These are phyloP conservation scores for Stenoptilia bipunctidactyla DNA, from an alignment of 2,888 invertebrate genomes.

Conservation along the genomic window DNA sequence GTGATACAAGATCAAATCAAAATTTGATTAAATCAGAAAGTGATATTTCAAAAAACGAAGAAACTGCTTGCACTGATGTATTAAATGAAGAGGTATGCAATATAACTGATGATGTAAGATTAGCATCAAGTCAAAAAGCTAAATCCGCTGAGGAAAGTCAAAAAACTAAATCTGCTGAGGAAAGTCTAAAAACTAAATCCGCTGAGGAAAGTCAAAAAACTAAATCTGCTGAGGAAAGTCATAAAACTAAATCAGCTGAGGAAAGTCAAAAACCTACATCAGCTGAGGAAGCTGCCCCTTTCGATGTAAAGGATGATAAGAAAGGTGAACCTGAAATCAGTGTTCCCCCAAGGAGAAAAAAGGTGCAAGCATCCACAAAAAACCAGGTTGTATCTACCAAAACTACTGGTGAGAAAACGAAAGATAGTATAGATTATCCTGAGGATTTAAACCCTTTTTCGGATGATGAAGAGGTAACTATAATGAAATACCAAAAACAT, in stretches of 20 bases:
- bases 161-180: constrained; percentile 15
- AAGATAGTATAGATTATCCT: constrained; percentile 71
- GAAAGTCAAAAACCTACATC: not conserved
- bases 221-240: constrained; percentile 11
- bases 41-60: constrained; percentile 13
- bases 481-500: too few species aligned
- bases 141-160: too few species aligned
- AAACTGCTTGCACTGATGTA: constrained; percentile 14
- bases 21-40: constrained; percentile 15
- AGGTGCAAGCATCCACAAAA: constrained; percentile 25
- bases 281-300: constrained; percentile 6
- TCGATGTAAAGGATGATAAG: constrained; percentile 21
- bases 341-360: constrained; percentile 59
- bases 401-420: constrained; percentile 15
- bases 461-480: constrained; percentile 74
- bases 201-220: constrained; percentile 1
- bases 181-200: constrained; percentile 12
- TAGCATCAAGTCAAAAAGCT: constrained; percentile 32
- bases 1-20: constrained; percentile 22
- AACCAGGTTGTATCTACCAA: constrained; percentile 20
- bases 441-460: constrained; percentile 87
- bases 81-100: constrained; percentile 31
- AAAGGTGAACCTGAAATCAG: constrained; percentile 29
- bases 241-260: constrained; percentile 12
- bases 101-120: constrained; percentile 51